Conservation (phyloP, 2,113 vertebrate genomes). For the Xiphorhynchus elegans region DNA sequence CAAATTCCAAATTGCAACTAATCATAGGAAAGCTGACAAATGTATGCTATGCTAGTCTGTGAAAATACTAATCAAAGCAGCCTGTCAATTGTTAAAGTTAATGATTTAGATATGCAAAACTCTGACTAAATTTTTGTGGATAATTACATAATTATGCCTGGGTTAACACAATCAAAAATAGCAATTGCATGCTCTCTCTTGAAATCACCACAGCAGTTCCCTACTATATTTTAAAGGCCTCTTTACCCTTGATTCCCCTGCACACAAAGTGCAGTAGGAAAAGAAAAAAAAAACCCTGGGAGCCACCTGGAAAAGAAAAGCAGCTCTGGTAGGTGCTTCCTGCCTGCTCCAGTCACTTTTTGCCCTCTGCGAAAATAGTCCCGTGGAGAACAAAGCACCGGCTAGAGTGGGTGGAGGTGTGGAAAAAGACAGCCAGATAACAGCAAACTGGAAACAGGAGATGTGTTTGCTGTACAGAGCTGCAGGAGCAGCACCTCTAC, state of each 20-base stretch:
- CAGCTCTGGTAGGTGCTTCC: background rate
- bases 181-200: slow-evolving; percentile 68
- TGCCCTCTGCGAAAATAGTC: background rate
- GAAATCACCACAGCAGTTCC: slow-evolving; percentile 8
- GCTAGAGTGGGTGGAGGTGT: background rate
- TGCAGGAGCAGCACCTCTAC: background rate
- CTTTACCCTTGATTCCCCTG: background rate
- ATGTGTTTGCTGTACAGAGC: background rate
- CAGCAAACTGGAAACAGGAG: background rate
- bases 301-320: background rate
- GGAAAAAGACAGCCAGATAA: background rate
- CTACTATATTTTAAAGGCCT: background rate
- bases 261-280: background rate
- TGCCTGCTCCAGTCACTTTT: background rate
- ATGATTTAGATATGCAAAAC: slow-evolving; percentile 82
- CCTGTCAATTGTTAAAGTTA: slow-evolving; percentile 84
- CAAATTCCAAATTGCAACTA: slow-evolving; percentile 80
- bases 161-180: slow-evolving; percentile 82
- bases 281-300: background rate
- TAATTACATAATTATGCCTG: slow-evolving; percentile 82
- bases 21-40: slow-evolving; percentile 81
- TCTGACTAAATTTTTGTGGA: slow-evolving; percentile 79
- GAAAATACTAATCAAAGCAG: slow-evolving; percentile 84
- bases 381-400: background rate
- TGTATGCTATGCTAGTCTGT: slow-evolving; percentile 71